Percentiles rank a stretch among this genome's conserved stretches.
Conservation (phyloP, 2,113 vertebrate species). For the Malurus alboscapulatus region DNA sequence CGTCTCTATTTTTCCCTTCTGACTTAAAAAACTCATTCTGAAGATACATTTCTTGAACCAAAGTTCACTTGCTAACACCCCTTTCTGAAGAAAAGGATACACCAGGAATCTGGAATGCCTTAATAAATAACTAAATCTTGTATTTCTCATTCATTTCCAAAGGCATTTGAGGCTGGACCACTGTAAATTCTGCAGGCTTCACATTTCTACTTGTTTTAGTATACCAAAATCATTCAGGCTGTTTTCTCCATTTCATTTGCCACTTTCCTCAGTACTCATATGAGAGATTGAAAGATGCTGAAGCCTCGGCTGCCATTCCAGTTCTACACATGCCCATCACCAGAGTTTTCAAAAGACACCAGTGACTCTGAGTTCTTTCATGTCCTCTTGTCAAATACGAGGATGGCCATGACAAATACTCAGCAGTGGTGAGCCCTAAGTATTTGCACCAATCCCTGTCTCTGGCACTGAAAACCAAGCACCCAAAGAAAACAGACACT, state of each 20-base stretch:
- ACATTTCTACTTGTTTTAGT: not conserved
- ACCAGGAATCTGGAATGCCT: not conserved
- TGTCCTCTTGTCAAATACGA: not conserved
- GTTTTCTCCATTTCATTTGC: not conserved
- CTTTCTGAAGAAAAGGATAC: not conserved
- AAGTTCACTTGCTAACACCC: not conserved
- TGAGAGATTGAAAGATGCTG: not conserved
- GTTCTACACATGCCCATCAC: rapidly evolving
- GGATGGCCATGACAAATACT: not conserved
- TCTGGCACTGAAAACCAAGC: not conserved
- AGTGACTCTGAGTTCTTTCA: not conserved
- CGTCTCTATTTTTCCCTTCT: not conserved
- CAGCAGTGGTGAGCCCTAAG: not conserved
- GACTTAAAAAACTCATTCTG: not conserved
- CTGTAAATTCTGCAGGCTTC: not conserved
- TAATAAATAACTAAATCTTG: not conserved
- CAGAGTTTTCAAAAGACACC: not conserved
- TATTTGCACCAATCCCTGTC: not conserved
- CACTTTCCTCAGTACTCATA: not conserved
- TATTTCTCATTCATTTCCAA: not conserved
- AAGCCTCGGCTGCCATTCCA: not conserved
- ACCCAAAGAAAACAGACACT: not conserved
- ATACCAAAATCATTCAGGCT: not conserved
- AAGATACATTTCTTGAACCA: not conserved
- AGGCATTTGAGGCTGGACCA: not conserved